Conservation (phyloP, 1,140 invertebrate species). For the Eupristina koningsbergeri region DNA sequence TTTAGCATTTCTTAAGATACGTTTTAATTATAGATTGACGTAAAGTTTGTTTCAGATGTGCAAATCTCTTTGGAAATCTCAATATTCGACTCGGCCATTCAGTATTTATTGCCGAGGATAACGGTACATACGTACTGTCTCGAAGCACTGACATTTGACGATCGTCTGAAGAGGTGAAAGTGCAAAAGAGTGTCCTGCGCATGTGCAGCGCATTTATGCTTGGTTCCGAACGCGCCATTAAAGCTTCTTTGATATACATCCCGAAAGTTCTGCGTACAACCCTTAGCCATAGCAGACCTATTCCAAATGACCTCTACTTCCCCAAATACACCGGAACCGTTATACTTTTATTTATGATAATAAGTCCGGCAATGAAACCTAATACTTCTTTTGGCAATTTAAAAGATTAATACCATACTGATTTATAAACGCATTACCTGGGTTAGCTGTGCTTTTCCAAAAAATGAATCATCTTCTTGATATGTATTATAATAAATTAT, state of each 20-base stretch:
- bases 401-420: too few species aligned
- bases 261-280: conserved; percentile 9
- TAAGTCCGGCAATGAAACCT: too few species aligned
- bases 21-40: not conserved
- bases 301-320: not conserved
- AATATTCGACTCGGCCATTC: not conserved
- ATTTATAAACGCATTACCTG: too few species aligned
- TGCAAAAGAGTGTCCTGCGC: too few species aligned
- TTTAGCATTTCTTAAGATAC: not conserved
- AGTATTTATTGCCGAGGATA: not conserved
- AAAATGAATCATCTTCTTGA: too few species aligned
- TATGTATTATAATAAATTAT: too few species aligned
- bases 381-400: too few species aligned
- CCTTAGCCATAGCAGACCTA: not conserved
- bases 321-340: not conserved
- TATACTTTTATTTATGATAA: too few species aligned
- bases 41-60: not conserved
- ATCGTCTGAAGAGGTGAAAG: not conserved
- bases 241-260: conserved; percentile 7
- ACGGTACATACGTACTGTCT: not conserved
- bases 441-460: too few species aligned
- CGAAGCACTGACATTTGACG: not conserved
- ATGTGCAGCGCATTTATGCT: not conserved
- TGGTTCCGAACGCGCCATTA: conserved; percentile 7
- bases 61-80: not conserved